Base-by-base conservation (phyloP, 2,113 vertebrate species). In the Epinephelus lanceolatus region DNA sequence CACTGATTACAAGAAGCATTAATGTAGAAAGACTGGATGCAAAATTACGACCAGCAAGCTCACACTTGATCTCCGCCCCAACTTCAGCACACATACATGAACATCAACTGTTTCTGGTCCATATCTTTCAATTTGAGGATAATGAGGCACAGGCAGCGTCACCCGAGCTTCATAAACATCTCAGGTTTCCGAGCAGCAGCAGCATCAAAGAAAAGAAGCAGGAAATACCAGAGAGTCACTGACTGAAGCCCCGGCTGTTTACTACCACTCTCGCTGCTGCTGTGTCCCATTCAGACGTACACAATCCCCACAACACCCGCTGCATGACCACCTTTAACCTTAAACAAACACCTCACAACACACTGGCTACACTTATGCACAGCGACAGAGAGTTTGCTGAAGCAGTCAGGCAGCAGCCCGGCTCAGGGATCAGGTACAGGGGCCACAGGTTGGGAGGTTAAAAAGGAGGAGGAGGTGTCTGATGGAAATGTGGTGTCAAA, bases 361-460 rank as follows among this genome's bases (percentile, higher is more conserved):
- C 69, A 86, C 2, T 59, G 27, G 75, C 74, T 60, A 55, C 70
- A 27, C 61, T 70, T 69, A 42, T 5, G 15, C 37, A 76, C 89
- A 74, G 19, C 18, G 52, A 90, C 40, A 76, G 75, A 78, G 42
- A 51, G 63, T 33, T 72, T 57, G 62, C 62, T 83, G 53, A 55
- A 90, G 79, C 63, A 51, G 53, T 66, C 86, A 86, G 87, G 57
- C 91, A 93, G 89, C 90, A 77, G 86, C 78, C 85, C 89, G 89
- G 93, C 85, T 94, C 87, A 95, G 88, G 75, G 78, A 37, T 37
- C 33, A 37, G 33, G 33, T 25, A 25, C 47, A 67, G 74, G 9
- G 71, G 62, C 47, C 55, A 72, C 45, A 49, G 10, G 60, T 1
- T 25, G 33, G 19, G 67, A 73, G 72, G 69, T 81, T 65, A 52